Percentiles rank a stretch among this genome's conserved stretches.
phyloP scores from a whole-genome alignment of 2,113 vertebrate species.

The Odocoileus hemionus region DNA sequence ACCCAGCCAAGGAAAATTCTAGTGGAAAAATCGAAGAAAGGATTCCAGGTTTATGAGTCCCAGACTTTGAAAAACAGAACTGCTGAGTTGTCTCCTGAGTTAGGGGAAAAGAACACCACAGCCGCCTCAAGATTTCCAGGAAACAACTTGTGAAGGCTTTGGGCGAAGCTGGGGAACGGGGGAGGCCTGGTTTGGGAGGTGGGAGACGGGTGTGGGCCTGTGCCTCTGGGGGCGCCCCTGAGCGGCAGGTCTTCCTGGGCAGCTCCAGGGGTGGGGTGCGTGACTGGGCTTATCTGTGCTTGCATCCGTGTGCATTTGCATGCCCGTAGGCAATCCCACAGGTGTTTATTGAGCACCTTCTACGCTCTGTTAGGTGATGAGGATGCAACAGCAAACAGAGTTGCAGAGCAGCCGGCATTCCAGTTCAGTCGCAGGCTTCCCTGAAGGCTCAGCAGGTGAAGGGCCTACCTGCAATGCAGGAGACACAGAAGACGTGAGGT shows the following conservation, averaged over 20 bases:
- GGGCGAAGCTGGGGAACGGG: neutral
- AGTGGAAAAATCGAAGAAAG: slow-evolving; percentile 46
- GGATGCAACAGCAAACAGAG: neutral
- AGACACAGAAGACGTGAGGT: neutral
- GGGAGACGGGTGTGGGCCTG: too few species aligned
- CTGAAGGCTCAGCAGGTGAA: neutral
- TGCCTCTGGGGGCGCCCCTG: neutral
- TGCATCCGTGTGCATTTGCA: neutral
- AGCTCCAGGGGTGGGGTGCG: fast-evolving
- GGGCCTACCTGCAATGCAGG: neutral
- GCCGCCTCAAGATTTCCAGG: slow-evolving; percentile 51
- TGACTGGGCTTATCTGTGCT: neutral
- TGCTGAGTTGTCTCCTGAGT: slow-evolving; percentile 64
- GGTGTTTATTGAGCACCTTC: neutral
- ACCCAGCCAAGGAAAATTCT: slow-evolving; percentile 22
- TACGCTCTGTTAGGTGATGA: neutral
- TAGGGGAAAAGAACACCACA: slow-evolving; percentile 39
- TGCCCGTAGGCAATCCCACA: neutral
- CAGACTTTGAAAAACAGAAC: slow-evolving; percentile 71
- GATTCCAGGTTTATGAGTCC: slow-evolving; percentile 66
- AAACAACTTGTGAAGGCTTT: slow-evolving; percentile 47
- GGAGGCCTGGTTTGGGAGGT: neutral
- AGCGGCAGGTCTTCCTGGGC: too few species aligned
- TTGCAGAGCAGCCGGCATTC: neutral
- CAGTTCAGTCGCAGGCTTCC: neutral